These are phyloP conservation scores for Luperina nickerlii DNA, from an alignment of 2,888 invertebrate genomes.

Conservation along the genomic window DNA sequence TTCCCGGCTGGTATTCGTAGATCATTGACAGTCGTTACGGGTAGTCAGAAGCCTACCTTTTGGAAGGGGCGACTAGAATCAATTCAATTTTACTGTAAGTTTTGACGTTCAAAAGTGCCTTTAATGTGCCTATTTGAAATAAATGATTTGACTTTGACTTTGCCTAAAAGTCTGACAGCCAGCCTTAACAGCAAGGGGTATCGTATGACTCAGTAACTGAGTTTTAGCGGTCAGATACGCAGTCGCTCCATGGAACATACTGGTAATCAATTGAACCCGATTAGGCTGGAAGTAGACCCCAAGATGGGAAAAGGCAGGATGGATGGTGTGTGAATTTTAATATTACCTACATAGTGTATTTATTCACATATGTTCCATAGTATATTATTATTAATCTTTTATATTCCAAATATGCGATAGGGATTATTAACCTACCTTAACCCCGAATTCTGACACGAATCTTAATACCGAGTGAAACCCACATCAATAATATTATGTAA, in stretches of 20 bases:
- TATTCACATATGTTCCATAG: not conserved
- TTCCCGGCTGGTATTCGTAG: not conserved
- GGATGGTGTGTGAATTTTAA: not conserved
- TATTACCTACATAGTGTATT: too few relatives aligned
- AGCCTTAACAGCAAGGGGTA: not conserved
- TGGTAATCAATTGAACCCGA: not conserved
- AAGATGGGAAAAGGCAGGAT: too few relatives aligned
- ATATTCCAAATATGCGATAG: not conserved
- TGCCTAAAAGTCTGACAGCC: too few relatives aligned
- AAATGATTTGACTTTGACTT: too few relatives aligned
- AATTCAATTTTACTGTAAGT: too few relatives aligned
- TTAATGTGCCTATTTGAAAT: too few relatives aligned
- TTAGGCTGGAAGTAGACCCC: not conserved
- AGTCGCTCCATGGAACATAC: not conserved
- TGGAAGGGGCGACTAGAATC: too few relatives aligned
- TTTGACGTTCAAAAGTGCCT: too few relatives aligned
- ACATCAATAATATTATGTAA: constrained; percentile 23
- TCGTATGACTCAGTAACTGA: not conserved
- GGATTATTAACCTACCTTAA: not conserved
- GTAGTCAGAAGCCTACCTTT: too few relatives aligned
- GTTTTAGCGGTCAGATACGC: not conserved
- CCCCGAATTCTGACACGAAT: constrained; percentile 12
- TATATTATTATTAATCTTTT: not conserved
- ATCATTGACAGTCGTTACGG: not conserved
- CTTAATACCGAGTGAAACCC: not conserved